Evolutionary conservation across 2,797 vertebrate species (phyloP), one percentile per base, ranked within the genome.

Genomic region (Oryzias sinensis): DNA sequence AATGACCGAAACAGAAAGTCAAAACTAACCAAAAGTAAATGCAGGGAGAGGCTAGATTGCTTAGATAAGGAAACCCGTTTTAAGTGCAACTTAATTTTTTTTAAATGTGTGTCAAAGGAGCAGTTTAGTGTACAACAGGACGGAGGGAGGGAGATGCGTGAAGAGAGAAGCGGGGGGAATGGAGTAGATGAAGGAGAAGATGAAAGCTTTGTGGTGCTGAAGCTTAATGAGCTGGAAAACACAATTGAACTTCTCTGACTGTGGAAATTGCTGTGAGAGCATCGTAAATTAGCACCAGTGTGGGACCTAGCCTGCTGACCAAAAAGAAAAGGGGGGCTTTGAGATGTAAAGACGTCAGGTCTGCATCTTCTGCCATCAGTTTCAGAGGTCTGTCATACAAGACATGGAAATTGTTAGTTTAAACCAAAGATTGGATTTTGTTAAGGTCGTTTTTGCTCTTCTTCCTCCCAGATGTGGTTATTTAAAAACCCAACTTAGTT

Each of bases 181-280:
- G 61, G 83, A 77, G 73, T 68, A 80, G 82, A 88, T 68, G 83
- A 77, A 79, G 81, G 79, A 84, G 82, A 82, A 87, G 90, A 90
- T 88, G 89, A 91, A 92, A 89, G 89, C 91, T 91, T 91, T 91
- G 92, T 92, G 92, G 90, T 88, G 84, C 79, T 70, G 71, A 86
- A 81, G 91, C 81, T 91, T 94, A 94, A 94, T 93, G 93, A 93
- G 91, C 91, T 91, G 93, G 93, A 94, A 94, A 94, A 93, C 85
- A 92, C 92, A 92, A 91, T 92, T 92, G 91, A 90, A 88, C 91
- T 91, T 88, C 87, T 90, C 91, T 79, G 83, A 92, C 92, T 93
- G 92, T 93, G 93, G 93, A 94, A 92, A 93, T 92, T 82, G 88
- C 91, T 92, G 90, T 89, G 87, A 92, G 90, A 90, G 86, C 90